Base-by-base conservation (phyloP, 2,113 vertebrate species). In the Aegotheles bennettii region DNA sequence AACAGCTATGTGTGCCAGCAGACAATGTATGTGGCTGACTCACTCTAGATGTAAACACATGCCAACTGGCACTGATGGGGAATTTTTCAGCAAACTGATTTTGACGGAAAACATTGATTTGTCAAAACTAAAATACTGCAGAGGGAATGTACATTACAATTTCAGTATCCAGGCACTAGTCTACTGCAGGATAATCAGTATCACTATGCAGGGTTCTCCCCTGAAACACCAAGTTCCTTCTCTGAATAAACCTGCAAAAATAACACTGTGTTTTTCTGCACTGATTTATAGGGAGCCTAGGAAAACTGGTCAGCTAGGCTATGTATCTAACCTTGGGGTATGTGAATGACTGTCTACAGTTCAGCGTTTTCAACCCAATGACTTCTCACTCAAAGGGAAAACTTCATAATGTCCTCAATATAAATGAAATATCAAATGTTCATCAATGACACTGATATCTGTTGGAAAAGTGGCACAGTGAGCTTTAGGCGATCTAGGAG, bases 81-180 rank as follows among this genome's bases (percentile, higher is more conserved):
- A 93, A 67, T 43, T 93, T 95, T 86, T 92, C 70, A 90, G 63
- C 36, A 77, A 80, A 76, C n/a, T 73, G 65, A 77, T 94, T 95
- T 90, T 95, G 83, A 92, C 10, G 18, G 64, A 80, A 95, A 95
- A 77, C 54, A 89, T 10, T 86, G 88, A 80, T 90, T 92, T 92
- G 59, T 86, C 54, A 69, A 77, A 90, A 82, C 69, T 60, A 40
- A 87, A 89, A 85, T 54, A 77, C 29, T 61, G 38, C 68, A 67
- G 33, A 63, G 50, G n/a, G 42, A 80, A 77, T 40, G 63, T 43
- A 63, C 70, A 28, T 45, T 90, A 5, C 36, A 80, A 26, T 95
- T 90, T 69, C 54, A 90, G 42, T 35, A 88, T 50, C 50, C 88
- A 85, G 82, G 65, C 29, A 16, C 29, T 86, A 0, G 0, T 88